Percentiles rank a stretch among this genome's conserved stretches.
Conservation (phyloP, 1,140 invertebrate genomes). For the Ips typographus region DNA sequence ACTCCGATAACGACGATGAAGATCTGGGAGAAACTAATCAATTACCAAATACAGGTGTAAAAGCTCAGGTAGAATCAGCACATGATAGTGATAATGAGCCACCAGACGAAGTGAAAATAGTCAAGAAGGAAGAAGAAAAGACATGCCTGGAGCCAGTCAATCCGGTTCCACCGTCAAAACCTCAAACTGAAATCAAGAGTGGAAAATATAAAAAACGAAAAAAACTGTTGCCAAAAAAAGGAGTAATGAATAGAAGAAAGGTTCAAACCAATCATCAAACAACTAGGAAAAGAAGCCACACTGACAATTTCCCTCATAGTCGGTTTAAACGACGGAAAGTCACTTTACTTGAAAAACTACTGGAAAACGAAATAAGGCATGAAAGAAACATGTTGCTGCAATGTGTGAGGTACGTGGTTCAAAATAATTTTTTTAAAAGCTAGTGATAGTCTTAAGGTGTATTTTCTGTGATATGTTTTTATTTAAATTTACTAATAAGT, state of each 20-base stretch:
- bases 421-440: constrained; percentile 68
- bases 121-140: constrained; percentile 39
- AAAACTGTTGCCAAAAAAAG: constrained; percentile 15
- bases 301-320: constrained; percentile 33
- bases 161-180: not conserved
- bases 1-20: constrained; percentile 52
- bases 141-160: not conserved
- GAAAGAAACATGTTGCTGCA: constrained; percentile 76
- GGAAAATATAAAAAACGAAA: constrained; percentile 26
- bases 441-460: not conserved
- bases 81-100: constrained; percentile 46
- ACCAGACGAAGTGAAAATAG: constrained; percentile 53
- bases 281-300: not conserved
- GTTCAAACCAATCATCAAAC: not conserved
- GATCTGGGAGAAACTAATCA: constrained; percentile 1
- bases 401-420: constrained; percentile 70
- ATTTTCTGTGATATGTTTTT: not conserved
- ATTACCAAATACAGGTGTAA: constrained; percentile 9
- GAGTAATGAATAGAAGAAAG: constrained; percentile 21
- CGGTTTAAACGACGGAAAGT: constrained; percentile 40
- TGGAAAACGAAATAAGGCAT: constrained; percentile 64
- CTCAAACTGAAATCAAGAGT: not conserved
- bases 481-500: not conserved
- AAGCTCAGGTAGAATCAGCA: constrained; percentile 17
- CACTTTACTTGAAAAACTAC: constrained; percentile 60